Conservation (phyloP, 2,113 vertebrate genomes). For the Elephas maximus region DNA sequence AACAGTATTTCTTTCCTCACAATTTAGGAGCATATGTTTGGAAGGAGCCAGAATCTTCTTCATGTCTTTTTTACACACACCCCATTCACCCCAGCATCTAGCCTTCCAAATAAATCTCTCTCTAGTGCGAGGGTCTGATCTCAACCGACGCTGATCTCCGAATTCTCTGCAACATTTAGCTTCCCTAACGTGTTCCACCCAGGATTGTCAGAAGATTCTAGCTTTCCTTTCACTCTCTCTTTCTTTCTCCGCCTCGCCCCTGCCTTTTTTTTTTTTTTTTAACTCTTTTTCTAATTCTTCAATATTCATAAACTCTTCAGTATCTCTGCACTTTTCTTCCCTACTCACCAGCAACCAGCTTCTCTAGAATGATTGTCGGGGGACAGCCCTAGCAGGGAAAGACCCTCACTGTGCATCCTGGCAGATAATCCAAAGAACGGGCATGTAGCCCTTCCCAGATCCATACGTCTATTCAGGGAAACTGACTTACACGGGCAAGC, state of each 20-base stretch:
- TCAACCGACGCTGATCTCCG: neutral
- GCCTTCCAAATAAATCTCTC: neutral
- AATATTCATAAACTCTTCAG: neutral
- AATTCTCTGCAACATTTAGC: neutral
- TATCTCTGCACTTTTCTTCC: neutral
- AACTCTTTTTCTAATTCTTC: neutral
- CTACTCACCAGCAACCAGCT: neutral
- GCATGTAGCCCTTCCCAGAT: no score
- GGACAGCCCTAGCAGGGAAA: no score
- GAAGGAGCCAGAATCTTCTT: neutral
- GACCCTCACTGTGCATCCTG: no score
- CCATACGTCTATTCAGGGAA: no score
- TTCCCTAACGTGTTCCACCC: slow-evolving; percentile 3
- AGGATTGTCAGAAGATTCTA: neutral
- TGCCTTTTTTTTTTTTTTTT: neutral
- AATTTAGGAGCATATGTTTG: neutral
- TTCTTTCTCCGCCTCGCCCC: no score
- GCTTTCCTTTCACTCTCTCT: neutral
- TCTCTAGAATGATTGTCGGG: neutral
- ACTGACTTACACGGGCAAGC: no score
- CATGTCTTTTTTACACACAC: neutral
- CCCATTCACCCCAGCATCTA: neutral
- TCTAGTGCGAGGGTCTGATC: neutral
- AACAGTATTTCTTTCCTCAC: neutral
- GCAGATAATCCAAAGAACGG: no score